phyloP scores from a whole-genome alignment of 2,888 invertebrate genomes.

The Plagiodera versicolora region DNA sequence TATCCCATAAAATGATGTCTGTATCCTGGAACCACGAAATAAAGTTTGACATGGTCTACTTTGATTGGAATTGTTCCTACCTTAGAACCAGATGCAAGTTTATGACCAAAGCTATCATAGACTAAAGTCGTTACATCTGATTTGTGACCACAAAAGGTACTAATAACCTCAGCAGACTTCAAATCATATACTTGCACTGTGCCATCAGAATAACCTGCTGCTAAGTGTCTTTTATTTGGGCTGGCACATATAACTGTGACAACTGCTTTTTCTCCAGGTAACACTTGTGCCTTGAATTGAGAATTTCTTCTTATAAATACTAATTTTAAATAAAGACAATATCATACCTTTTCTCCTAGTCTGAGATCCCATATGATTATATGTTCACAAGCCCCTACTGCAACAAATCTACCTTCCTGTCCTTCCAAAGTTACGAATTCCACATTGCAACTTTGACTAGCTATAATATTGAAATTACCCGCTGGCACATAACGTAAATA shows the following conservation, averaged over 20 bases:
- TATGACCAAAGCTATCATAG: slow-evolving; percentile 82
- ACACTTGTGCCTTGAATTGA: slow-evolving; percentile 67
- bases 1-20: slow-evolving; percentile 92
- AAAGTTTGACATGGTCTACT: neutral
- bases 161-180: slow-evolving; percentile 68
- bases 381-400: slow-evolving; percentile 92
- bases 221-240: slow-evolving; percentile 76
- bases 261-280: slow-evolving; percentile 78
- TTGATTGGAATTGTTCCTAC: slow-evolving; percentile 51
- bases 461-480: slow-evolving; percentile 87
- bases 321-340: neutral
- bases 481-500: slow-evolving; percentile 86
- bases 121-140: slow-evolving; percentile 79
- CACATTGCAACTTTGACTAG: slow-evolving; percentile 77
- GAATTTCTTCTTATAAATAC: neutral
- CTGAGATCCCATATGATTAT: slow-evolving; percentile 93
- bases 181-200: slow-evolving; percentile 82
- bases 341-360: slow-evolving; percentile 73
- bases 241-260: slow-evolving; percentile 78
- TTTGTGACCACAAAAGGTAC: slow-evolving; percentile 82
- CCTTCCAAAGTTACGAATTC: slow-evolving; percentile 77
- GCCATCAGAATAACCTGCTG: slow-evolving; percentile 92
- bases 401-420: slow-evolving; percentile 80
- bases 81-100: slow-evolving; percentile 87
- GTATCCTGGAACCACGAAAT: slow-evolving; percentile 68